Evolutionary conservation across 2,888 invertebrate species (phyloP).

Genomic region (Apotomis capreana): DNA sequence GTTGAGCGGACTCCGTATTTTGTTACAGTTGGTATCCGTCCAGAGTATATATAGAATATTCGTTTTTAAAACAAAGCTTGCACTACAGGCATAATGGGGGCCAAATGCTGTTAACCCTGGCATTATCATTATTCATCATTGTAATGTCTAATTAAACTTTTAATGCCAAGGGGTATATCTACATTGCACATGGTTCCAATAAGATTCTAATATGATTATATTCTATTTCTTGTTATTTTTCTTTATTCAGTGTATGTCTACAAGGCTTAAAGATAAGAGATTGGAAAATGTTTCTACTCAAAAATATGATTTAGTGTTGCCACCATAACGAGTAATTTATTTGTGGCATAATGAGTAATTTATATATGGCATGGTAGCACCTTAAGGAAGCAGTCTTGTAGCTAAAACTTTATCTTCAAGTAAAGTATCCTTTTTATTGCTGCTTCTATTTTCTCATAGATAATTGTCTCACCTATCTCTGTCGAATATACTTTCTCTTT

Average conservation of each 20-base stretch:
- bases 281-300: no score
- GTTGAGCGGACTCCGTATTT: not conserved
- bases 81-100: slow-evolving; percentile 49
- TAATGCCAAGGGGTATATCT: not conserved
- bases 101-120: slow-evolving; percentile 53
- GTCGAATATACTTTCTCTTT: slow-evolving; percentile 33
- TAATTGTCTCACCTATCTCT: slow-evolving; percentile 27
- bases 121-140: slow-evolving; percentile 51
- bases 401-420: not conserved
- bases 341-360: no score
- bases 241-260: no score
- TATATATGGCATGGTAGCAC: no score
- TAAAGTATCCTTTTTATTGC: not conserved
- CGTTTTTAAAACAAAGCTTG: slow-evolving; percentile 45
- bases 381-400: no score
- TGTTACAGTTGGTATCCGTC: not conserved
- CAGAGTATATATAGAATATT: not conserved
- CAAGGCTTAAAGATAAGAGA: no score
- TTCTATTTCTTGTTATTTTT: not conserved
- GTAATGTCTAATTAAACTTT: slow-evolving; percentile 47
- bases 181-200: slow-evolving; percentile 45
- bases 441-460: slow-evolving; percentile 1
- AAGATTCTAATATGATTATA: slow-evolving; percentile 52
- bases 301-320: not conserved
- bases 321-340: not conserved